Evolutionary conservation across 37 sponge, comb jelly and placozoan genomes (phyloP).

Genomic region (Oopsacas minuta): DNA sequence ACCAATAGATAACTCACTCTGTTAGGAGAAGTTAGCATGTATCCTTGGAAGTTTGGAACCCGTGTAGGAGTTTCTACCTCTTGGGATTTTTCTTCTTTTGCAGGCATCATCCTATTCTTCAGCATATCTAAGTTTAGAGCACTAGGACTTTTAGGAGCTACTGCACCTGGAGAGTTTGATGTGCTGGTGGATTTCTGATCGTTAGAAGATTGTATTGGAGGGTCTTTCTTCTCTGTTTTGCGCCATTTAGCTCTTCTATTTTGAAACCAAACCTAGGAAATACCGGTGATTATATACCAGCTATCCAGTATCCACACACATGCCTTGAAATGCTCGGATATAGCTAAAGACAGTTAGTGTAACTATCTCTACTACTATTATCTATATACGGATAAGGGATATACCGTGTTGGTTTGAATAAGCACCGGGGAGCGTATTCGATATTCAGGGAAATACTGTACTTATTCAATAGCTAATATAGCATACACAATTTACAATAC

Average conservation of each 20-base stretch:
- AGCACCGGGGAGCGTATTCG: too few species aligned
- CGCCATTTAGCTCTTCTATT: conserved; percentile 83
- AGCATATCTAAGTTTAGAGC: neutral
- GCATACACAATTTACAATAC: too few species aligned
- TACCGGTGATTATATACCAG: too few species aligned
- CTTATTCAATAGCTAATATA: too few species aligned
- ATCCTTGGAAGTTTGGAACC: neutral
- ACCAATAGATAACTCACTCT: neutral
- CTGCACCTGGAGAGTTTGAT: neutral
- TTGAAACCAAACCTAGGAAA: conserved; percentile 77
- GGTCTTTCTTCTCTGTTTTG: conserved; percentile 50
- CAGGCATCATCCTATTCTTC: neutral
- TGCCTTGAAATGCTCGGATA: too few species aligned
- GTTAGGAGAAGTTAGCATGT: neutral
- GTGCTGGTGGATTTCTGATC: neutral
- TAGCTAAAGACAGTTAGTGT: too few species aligned
- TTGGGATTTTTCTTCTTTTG: neutral
- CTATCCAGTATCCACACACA: too few species aligned
- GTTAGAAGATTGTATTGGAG: neutral
- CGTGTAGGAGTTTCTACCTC: neutral
- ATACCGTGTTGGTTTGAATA: too few species aligned
- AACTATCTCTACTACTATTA: too few species aligned
- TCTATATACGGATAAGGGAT: too few species aligned
- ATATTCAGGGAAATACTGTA: too few species aligned
- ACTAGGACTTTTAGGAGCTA: neutral